These are phyloP conservation scores for Mormyrus proboscirostris DNA, from an alignment of 2,797 vertebrate species.

Conservation along the genomic window DNA sequence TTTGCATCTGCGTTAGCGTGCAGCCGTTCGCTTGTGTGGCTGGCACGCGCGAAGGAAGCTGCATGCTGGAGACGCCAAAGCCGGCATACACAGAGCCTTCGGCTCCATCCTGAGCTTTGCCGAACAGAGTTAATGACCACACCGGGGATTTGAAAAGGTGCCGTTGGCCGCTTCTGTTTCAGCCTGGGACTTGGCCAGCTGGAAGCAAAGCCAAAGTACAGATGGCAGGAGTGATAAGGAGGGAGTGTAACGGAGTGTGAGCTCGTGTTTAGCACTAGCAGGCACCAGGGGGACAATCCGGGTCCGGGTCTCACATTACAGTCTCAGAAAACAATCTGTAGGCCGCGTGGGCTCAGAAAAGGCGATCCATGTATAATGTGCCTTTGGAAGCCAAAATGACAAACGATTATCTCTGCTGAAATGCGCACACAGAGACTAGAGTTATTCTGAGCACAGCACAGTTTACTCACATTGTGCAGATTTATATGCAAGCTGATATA, in stretches of 20 bases:
- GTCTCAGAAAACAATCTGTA: background rate
- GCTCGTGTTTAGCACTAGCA: background rate
- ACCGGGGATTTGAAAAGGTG: constrained; percentile 4
- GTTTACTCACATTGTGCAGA: background rate
- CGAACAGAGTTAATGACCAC: constrained; percentile 16
- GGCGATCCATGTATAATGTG: background rate
- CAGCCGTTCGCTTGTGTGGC: background rate
- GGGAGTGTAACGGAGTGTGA: background rate
- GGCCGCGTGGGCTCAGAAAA: background rate
- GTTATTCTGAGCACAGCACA: background rate
- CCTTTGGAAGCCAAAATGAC: background rate
- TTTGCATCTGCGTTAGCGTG: background rate
- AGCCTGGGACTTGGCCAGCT: background rate
- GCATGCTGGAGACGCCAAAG: background rate
- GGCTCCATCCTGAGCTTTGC: background rate
- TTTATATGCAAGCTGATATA: background rate
- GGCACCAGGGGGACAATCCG: background rate
- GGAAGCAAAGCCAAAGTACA: background rate
- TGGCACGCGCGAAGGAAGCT: background rate
- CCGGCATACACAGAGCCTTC: background rate
- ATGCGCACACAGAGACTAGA: background rate
- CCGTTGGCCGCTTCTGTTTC: background rate
- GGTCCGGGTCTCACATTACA: constrained; percentile 2
- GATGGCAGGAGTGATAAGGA: constrained; percentile 3
- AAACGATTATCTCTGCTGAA: background rate